A percentile compares a stretch with the other conserved stretches of the same genome.
phyloP scores from a whole-genome alignment of 1,140 invertebrate species.

The Fopius arisanus region DNA sequence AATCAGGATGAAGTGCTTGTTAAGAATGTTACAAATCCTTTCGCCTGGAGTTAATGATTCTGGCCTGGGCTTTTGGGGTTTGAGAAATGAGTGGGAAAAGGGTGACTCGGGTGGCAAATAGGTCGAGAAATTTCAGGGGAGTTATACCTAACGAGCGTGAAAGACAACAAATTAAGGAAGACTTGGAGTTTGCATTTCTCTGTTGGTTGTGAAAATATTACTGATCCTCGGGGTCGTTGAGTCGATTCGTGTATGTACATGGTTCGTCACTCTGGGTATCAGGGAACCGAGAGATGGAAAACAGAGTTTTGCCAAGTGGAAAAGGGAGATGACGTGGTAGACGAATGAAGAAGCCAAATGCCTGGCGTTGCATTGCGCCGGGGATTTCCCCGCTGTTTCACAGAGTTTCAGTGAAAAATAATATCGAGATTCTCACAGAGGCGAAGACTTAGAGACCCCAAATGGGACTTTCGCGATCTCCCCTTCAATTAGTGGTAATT shows the following conservation, averaged over 20 bases:
- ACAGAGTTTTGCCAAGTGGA: not conserved
- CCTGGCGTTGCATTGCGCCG: not conserved
- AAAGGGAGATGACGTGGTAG: not conserved
- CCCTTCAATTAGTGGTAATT: no score
- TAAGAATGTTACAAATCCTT: not conserved
- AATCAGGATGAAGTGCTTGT: not conserved
- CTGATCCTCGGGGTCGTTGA: conserved; percentile 5
- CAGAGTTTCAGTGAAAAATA: no score
- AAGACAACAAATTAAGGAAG: conserved; percentile 11
- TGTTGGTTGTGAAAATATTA: not conserved
- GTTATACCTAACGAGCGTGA: conserved; percentile 7
- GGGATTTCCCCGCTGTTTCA: not conserved
- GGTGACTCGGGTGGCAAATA: not conserved
- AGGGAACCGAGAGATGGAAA: not conserved
- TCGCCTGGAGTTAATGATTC: not conserved
- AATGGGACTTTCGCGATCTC: no score
- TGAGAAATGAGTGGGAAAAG: not conserved
- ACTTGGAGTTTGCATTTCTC: not conserved
- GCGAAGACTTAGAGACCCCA: no score
- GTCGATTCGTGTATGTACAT: not conserved
- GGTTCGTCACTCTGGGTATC: not conserved
- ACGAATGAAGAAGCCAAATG: not conserved
- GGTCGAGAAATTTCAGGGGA: not conserved
- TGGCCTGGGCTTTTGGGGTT: not conserved
- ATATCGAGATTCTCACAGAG: no score